phyloP scores from a whole-genome alignment of 1,140 invertebrate genomes.

The Ips nitidus region DNA sequence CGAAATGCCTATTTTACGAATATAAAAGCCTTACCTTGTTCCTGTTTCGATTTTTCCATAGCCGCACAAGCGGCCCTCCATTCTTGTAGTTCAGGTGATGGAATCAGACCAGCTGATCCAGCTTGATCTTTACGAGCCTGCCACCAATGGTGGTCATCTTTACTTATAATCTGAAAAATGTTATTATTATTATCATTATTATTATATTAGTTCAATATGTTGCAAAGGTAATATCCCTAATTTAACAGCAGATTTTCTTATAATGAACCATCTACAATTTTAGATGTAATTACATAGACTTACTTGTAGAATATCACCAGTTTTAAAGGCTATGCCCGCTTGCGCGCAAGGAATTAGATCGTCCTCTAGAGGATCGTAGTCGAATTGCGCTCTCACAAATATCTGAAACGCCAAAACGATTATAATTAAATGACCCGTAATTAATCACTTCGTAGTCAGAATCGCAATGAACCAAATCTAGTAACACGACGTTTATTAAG shows the following conservation, averaged over 20 bases:
- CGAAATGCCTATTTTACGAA: too few relatives aligned
- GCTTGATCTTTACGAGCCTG: slow-evolving; percentile 90
- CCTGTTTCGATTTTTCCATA: slow-evolving; percentile 91
- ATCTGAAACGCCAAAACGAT: slow-evolving; percentile 68
- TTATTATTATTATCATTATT: background rate
- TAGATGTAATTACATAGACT: slow-evolving; percentile 23
- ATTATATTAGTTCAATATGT: too few relatives aligned
- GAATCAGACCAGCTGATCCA: slow-evolving; percentile 95
- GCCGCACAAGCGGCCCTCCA: slow-evolving; percentile 94
- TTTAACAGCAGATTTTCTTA: too few relatives aligned
- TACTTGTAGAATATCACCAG: slow-evolving; percentile 95
- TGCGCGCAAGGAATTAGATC: slow-evolving; percentile 97
- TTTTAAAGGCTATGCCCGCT: slow-evolving; percentile 95
- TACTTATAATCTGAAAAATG: slow-evolving; percentile 85
- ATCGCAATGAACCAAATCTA: background rate
- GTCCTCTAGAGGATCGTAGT: slow-evolving; percentile 97
- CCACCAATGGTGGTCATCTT: slow-evolving; percentile 99
- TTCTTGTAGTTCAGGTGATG: slow-evolving; percentile 97
- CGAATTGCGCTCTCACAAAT: slow-evolving; percentile 97
- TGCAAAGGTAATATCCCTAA: too few relatives aligned
- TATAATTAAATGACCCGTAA: background rate
- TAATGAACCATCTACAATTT: too few relatives aligned
- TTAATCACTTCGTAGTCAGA: background rate
- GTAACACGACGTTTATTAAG: slow-evolving; percentile 37
- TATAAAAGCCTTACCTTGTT: slow-evolving; percentile 72